phyloP scores from a whole-genome alignment of 1,140 invertebrate species.

The Laodelphax striatellus region DNA sequence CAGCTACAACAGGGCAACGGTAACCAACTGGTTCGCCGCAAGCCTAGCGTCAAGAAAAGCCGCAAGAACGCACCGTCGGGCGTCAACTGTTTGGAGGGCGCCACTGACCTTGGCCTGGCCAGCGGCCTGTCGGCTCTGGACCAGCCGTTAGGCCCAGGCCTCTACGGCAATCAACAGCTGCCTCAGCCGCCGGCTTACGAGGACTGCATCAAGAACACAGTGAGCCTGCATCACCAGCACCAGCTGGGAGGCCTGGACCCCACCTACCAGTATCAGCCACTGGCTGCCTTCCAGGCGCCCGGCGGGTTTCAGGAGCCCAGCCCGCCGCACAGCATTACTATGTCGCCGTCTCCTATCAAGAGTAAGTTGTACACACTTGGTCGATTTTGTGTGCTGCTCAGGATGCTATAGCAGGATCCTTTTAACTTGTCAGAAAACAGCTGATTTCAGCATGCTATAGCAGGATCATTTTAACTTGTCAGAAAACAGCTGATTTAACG shows the following conservation, averaged over 20 bases:
- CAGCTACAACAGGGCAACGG: background rate
- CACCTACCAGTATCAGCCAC: slow-evolving; percentile 16
- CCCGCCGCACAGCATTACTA: slow-evolving; percentile 70
- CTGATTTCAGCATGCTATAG: no score
- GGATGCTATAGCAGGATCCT: no score
- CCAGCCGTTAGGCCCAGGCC: slow-evolving; percentile 35
- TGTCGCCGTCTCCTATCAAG: slow-evolving; percentile 72
- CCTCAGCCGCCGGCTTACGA: slow-evolving; percentile 39
- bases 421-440: no score
- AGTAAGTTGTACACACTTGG: no score
- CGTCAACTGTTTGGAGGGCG: slow-evolving; percentile 29
- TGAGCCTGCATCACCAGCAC: slow-evolving; percentile 39
- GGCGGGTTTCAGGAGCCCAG: slow-evolving; percentile 54
- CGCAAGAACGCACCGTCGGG: slow-evolving; percentile 44
- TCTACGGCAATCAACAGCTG: slow-evolving; percentile 62
- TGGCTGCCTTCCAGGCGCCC: slow-evolving; percentile 24
- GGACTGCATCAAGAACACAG: slow-evolving; percentile 65
- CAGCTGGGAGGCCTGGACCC: slow-evolving; percentile 5
- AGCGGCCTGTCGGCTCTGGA: slow-evolving; percentile 24
- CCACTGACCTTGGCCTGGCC: no score
- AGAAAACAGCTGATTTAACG: no score
- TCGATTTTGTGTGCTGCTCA: no score
- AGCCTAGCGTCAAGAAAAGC: slow-evolving; percentile 64
- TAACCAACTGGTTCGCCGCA: slow-evolving; percentile 37
- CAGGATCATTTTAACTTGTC: no score